A percentile compares a stretch with the other conserved stretches of the same genome.
These are phyloP conservation scores for Hestina assimilis DNA, from an alignment of 1,140 invertebrate genomes.

Conservation along the genomic window DNA sequence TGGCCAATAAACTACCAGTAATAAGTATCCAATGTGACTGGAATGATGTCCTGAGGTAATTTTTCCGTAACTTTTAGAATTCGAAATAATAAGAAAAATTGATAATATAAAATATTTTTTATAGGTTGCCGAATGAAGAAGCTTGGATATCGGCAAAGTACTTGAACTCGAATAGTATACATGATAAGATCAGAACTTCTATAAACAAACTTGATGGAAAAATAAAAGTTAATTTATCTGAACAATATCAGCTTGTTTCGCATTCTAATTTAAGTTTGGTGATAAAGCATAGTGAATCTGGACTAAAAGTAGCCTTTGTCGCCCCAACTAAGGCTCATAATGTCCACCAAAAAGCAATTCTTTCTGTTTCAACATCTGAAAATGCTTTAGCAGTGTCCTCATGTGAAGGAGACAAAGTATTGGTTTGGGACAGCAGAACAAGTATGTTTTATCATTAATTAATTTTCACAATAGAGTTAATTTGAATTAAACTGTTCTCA, in stretches of 20 bases:
- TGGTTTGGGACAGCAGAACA: slow-evolving; percentile 82
- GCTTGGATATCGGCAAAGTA: slow-evolving; percentile 74
- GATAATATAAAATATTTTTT: too few relatives aligned
- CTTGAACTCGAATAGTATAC: slow-evolving; percentile 58
- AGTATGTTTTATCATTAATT: slow-evolving; percentile 54
- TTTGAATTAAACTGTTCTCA: too few relatives aligned
- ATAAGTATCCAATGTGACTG: slow-evolving; percentile 74
- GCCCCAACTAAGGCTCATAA: slow-evolving; percentile 64
- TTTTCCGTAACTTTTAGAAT: background rate
- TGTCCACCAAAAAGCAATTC: slow-evolving; percentile 70
- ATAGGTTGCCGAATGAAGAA: slow-evolving; percentile 60
- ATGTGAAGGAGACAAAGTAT: slow-evolving; percentile 79
- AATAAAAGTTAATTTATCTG: slow-evolving; percentile 58
- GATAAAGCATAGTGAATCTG: slow-evolving; percentile 63
- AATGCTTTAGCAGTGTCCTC: slow-evolving; percentile 82
- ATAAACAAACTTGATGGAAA: slow-evolving; percentile 55
- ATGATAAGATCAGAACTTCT: slow-evolving; percentile 63
- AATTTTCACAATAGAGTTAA: too few relatives aligned
- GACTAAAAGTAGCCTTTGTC: slow-evolving; percentile 66
- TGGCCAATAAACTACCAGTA: slow-evolving; percentile 51
- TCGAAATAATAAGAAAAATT: too few relatives aligned
- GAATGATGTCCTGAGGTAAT: slow-evolving; percentile 69
- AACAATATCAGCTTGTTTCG: slow-evolving; percentile 60
- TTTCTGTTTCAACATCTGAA: slow-evolving; percentile 78
- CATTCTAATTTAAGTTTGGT: slow-evolving; percentile 56